phyloP scores from a whole-genome alignment of 2,888 invertebrate genomes.

The Meghimatium bilineatum region DNA sequence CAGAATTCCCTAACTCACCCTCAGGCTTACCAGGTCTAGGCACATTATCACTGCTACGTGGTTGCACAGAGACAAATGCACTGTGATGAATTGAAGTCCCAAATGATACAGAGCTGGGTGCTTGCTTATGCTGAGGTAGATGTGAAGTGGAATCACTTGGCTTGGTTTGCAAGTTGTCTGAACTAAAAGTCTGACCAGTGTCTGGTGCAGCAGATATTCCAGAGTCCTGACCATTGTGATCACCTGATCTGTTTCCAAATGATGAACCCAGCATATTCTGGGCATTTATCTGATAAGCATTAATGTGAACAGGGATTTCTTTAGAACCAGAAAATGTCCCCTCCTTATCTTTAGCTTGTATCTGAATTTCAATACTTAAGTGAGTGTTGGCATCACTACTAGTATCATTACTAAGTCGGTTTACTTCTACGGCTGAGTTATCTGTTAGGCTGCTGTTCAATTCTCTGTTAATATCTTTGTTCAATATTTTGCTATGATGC shows the following conservation, averaged over 20 bases:
- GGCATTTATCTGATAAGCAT: neutral
- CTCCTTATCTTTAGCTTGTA: constrained; percentile 59
- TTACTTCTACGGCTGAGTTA: constrained; percentile 52
- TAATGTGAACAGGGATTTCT: constrained; percentile 48
- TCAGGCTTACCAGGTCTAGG: constrained; percentile 56
- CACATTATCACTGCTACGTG: constrained; percentile 66
- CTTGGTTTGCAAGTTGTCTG: constrained; percentile 40
- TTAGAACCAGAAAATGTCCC: constrained; percentile 38
- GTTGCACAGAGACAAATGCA: constrained; percentile 69
- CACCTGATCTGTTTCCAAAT: constrained; percentile 34
- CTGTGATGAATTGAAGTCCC: constrained; percentile 61
- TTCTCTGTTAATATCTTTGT: constrained; percentile 70
- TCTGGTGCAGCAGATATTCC: neutral
- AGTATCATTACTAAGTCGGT: constrained; percentile 57
- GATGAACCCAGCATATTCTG: constrained; percentile 41
- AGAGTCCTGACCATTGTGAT: constrained; percentile 27
- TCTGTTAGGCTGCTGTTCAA: constrained; percentile 66
- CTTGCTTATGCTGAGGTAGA: constrained; percentile 58
- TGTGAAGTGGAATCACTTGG: constrained; percentile 47
- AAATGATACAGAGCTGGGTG: constrained; percentile 65
- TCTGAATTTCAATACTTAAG: constrained; percentile 70
- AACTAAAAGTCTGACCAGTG: constrained; percentile 38
- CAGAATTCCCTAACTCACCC: constrained; percentile 62
- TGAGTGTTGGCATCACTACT: constrained; percentile 67
- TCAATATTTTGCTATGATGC: constrained; percentile 70